Conservation (phyloP, 30 jellyfish, hydroid and myxozoan genomes). For the Hydra vulgaris region DNA sequence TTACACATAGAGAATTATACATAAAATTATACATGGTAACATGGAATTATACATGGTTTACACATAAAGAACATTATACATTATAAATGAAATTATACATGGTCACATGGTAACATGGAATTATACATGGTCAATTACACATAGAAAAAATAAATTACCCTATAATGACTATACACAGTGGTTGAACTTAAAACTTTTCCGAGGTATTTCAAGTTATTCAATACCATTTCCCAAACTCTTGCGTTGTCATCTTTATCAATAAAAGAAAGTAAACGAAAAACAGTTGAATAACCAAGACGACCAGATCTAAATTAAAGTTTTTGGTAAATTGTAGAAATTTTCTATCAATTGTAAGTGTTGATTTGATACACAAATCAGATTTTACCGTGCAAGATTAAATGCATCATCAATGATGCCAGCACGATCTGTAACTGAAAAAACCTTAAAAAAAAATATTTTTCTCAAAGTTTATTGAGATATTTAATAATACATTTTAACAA, state of each 20-base stretch:
- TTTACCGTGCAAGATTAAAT: slow-evolving; percentile 73
- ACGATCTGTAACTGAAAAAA: slow-evolving; percentile 55
- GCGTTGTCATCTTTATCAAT: slow-evolving; percentile 42
- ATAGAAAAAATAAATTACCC: slow-evolving; percentile 27
- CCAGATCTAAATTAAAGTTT: slow-evolving; percentile 65
- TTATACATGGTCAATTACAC: background rate
- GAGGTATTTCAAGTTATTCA: slow-evolving; percentile 49
- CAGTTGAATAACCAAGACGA: slow-evolving; percentile 46
- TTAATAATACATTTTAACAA: too few relatives aligned
- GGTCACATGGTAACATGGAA: too few relatives aligned
- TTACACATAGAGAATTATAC: too few relatives aligned
- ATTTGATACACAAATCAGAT: background rate
- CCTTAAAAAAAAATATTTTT: slow-evolving; percentile 26
- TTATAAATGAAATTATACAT: too few relatives aligned
- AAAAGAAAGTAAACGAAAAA: slow-evolving; percentile 39
- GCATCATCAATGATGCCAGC: slow-evolving; percentile 94
- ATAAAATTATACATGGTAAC: too few relatives aligned
- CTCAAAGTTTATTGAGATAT: too few relatives aligned
- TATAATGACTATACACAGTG: slow-evolving; percentile 32
- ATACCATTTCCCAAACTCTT: slow-evolving; percentile 62
- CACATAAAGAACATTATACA: too few relatives aligned
- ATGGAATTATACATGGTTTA: too few relatives aligned
- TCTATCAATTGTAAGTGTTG: background rate
- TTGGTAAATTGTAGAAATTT: background rate
- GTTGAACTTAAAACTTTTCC: slow-evolving; percentile 59